Percentiles rank a stretch among this genome's conserved stretches.
Conservation (phyloP, 2,113 vertebrate species). For the Mormoops blainvillei region DNA sequence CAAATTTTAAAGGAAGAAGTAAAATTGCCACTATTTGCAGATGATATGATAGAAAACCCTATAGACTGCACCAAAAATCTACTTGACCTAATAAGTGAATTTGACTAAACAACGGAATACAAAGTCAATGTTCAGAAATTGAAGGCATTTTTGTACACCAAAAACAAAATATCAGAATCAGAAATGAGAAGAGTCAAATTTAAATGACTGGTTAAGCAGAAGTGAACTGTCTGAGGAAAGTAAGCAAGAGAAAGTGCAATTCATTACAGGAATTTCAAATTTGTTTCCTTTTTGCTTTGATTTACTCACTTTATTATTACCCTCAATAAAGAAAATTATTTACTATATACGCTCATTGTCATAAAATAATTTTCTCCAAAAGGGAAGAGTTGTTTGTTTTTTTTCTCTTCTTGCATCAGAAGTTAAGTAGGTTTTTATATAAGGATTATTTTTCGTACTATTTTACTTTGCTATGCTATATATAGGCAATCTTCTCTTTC, state of each 20-base stretch:
- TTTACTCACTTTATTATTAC: constrained; percentile 70
- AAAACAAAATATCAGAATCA: no score
- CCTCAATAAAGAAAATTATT: constrained; percentile 64
- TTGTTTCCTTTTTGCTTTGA: constrained; percentile 70
- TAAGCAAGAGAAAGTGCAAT: constrained; percentile 76
- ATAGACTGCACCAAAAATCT: no score
- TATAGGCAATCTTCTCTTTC: background rate
- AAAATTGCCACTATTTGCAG: no score
- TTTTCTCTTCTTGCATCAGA: constrained; percentile 38
- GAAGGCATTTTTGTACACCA: no score
- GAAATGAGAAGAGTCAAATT: constrained; percentile 75
- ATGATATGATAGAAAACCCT: no score
- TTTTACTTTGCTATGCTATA: background rate
- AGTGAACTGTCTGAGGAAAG: constrained; percentile 73
- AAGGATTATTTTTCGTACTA: constrained; percentile 10
- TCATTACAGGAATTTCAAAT: constrained; percentile 62
- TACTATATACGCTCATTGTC: constrained; percentile 53
- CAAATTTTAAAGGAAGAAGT: no score
- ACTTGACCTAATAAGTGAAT: no score
- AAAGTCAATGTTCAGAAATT: no score
- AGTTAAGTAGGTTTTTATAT: constrained; percentile 60
- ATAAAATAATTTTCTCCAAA: constrained; percentile 65
- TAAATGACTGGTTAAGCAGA: constrained; percentile 81
- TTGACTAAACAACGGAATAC: no score
- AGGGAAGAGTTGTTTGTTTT: constrained; percentile 38